Evolutionary conservation across 2,797 vertebrate species (phyloP).

Genomic region (Peromyscus nudipes): DNA sequence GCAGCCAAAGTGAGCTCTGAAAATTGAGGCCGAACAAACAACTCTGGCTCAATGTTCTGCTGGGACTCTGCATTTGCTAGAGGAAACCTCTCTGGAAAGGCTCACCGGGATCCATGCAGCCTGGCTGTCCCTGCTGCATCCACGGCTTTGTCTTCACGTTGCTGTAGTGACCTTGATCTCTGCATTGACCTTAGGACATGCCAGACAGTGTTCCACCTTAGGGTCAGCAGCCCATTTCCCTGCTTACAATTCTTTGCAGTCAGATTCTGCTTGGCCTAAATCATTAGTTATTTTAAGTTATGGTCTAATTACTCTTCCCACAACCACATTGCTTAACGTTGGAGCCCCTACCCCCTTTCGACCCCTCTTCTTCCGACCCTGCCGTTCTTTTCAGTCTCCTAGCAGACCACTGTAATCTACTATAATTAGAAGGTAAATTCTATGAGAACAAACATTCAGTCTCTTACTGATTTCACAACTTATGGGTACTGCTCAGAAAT

Average conservation of each 20-base stretch:
- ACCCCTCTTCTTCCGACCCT: neutral
- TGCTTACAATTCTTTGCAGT: neutral
- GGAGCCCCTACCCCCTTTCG: neutral
- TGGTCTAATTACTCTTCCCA: neutral
- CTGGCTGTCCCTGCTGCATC: neutral
- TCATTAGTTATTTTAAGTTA: neutral
- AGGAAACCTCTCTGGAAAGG: neutral
- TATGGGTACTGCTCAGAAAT: slow-evolving; percentile 6
- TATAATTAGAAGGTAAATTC: slow-evolving; percentile 18
- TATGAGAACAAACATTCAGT: neutral
- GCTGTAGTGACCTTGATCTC: neutral
- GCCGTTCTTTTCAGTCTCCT: neutral
- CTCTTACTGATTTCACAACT: slow-evolving; percentile 14
- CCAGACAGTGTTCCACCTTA: neutral
- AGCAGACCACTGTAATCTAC: neutral
- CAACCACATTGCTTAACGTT: neutral
- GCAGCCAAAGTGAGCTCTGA: neutral
- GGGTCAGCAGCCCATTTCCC: neutral
- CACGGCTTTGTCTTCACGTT: neutral
- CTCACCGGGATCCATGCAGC: neutral
- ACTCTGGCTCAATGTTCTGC: neutral
- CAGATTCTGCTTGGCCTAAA: neutral
- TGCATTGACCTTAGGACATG: neutral
- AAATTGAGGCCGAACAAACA: neutral
- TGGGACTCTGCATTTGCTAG: neutral